Evolutionary conservation across 2,113 vertebrate genomes (phyloP), one percentile per base, ranked within the genome.

Genomic region (Alligator mississippiensis): DNA sequence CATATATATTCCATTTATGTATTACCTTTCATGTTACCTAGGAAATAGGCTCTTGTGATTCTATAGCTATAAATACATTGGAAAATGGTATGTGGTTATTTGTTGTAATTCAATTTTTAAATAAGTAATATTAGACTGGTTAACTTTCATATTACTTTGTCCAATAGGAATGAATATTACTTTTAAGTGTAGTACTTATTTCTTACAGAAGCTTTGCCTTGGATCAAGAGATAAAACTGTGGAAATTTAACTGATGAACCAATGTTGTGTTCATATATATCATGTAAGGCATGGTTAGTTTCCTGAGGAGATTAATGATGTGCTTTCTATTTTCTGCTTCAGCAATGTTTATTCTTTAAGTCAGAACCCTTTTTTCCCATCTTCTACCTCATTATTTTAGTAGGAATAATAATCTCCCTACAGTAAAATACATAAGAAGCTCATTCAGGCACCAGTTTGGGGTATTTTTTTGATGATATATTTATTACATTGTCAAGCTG

Each of bases 1-100:
- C 0, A 3, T 3, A 1, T 0, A 14, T 3, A 15, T 2, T 13
- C 27, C 14, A 1, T 11, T 63, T 6, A 4, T 16, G 5, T 22
- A 74, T 38, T 47, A 74, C 47, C 34, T 47, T 14, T 38, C 22
- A 9, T 2, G 57, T 13, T 12, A 58, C 70, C 13, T 0, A 1
- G 27, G 38, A 72, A 63, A 63, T 64, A 25, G 28, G 15, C 22
- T 38, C n/a, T 9, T 63, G 21, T 25, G 24, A 25, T 75, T 6
- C 34, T 38, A 21, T 60, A 57, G 58, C 13, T 2, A 62, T 88
- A 79, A 90, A 91, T 85, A 89, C 4, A 89, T 66, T 24, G 78
- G 68, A 92, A 62, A 38, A 76, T 1, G 6, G 15, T 2, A 9
- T 11, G 6, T 14, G 15, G 54, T 93, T 97, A 80, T 93, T 85